Percentiles rank a stretch among this genome's conserved stretches.
phyloP scores from a whole-genome alignment of 2,888 invertebrate species.

The Caprella mutica region DNA sequence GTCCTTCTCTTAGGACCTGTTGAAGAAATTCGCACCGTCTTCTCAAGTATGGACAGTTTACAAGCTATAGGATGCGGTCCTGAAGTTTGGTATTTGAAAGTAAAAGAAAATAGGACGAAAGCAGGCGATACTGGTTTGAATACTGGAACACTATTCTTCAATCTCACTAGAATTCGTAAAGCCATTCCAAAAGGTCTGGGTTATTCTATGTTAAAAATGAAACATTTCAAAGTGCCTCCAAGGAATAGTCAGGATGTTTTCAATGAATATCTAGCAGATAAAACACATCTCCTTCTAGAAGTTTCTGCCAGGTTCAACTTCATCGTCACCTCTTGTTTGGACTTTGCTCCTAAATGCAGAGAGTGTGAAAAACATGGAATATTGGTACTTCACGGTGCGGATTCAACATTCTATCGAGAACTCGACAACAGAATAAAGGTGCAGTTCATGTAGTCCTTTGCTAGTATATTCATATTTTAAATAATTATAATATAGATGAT shows the following conservation, averaged over 20 bases:
- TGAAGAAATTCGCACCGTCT: constrained; percentile 42
- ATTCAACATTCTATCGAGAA: constrained; percentile 22
- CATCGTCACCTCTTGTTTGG: constrained; percentile 14
- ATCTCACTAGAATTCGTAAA: constrained; percentile 42
- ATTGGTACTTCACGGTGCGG: constrained; percentile 25
- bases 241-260: constrained; percentile 47
- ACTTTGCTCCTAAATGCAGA: constrained; percentile 11
- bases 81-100: constrained; percentile 38
- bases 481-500: no score
- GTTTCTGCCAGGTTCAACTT: constrained; percentile 24
- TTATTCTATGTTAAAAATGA: constrained; percentile 7
- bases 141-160: constrained; percentile 47
- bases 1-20: constrained; percentile 42
- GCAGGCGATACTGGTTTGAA: constrained; percentile 41
- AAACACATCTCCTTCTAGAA: constrained; percentile 40
- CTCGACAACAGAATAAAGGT: constrained; percentile 26
- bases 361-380: constrained; percentile 26
- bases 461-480: no score
- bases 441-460: no score
- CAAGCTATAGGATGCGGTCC: constrained; percentile 42
- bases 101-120: constrained; percentile 10
- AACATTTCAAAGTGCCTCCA: neutral
- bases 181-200: constrained; percentile 10
- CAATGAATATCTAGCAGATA: constrained; percentile 43
- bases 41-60: constrained; percentile 40